phyloP scores from a whole-genome alignment of 2,888 invertebrate genomes.

The Pristionchus arcanus region DNA sequence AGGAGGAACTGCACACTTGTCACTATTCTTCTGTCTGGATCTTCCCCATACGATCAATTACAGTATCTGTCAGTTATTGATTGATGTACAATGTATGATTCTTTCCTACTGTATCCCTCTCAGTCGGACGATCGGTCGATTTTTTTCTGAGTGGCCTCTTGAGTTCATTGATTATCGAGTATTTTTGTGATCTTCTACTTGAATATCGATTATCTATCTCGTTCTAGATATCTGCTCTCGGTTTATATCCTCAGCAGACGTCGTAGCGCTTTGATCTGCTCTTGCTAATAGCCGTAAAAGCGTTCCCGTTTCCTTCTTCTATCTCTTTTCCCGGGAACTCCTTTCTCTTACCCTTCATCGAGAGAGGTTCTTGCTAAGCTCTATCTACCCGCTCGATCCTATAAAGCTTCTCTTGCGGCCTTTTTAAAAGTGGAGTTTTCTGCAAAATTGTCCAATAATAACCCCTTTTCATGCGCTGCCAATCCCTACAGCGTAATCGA shows the following conservation, averaged over 20 bases:
- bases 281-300: conserved; percentile 1
- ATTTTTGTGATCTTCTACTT: not conserved
- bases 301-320: not conserved
- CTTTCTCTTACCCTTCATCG: not conserved
- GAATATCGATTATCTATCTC: not conserved
- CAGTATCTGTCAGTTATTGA: no score
- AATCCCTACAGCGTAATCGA: no score
- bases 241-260: not conserved
- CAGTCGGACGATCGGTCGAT: no score
- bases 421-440: no score
- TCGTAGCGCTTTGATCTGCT: not conserved
- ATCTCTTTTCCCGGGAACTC: not conserved
- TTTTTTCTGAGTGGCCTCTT: no score
- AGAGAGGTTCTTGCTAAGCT: not conserved
- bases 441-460: no score
- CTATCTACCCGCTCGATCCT: not conserved
- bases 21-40: not conserved
- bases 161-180: no score
- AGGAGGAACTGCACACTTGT: not conserved
- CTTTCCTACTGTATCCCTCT: no score
- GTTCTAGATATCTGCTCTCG: not conserved
- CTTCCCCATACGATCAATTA: not conserved
- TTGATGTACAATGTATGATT: no score
- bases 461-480: no score
- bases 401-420: no score